Base-by-base conservation (phyloP, 2,797 vertebrate species). In the Siniperca scherzeri region DNA sequence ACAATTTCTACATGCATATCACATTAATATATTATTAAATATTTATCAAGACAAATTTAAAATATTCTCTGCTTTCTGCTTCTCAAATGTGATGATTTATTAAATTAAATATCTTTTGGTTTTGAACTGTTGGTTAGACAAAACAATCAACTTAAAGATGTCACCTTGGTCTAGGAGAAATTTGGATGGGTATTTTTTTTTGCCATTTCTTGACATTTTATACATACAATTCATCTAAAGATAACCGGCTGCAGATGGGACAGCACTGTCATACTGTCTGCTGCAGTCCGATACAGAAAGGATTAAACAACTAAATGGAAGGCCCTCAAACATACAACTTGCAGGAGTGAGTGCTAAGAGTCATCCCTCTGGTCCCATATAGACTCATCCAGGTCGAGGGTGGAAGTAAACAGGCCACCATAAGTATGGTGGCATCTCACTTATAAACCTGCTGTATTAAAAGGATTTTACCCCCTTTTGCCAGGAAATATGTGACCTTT, bases 401-500 rank as follows among this genome's bases (percentile, higher is more conserved):
- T 52, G 50, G 21, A 52, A 21, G 50, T 52, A 52, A 52, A 52
- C 46, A 48, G 46, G 2, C 46, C 6, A 3, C 16, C 19, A 52
- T 52, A 52, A 52, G 21, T 52, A 4, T 11, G 10, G 53, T 55
- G 53, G 53, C 11, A 1, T 25, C 22, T 13, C 53, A 55, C 53
- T 55, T 55, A 5, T 13, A 55, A 25, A 25, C 19, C 53, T 55
- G 53, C 10, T 53, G 22, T 53, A 11, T 11, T 1, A 53, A 53
- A 53, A 12, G 50, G 9, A 22, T 52, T 52, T 52, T 52, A 52
- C 21, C 21, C 1, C 11, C 4, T 25, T 25, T 25, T 55, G 5
- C 53, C 22, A n/a, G 4, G 53, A 55, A 55, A 25, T n/a, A 25
- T 53, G n/a, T 5, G 93, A 99, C 98, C 98, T 99, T 99, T 55